These are phyloP conservation scores for Drosophila miranda DNA, from an alignment of 1,140 invertebrate genomes.

Conservation along the genomic window DNA sequence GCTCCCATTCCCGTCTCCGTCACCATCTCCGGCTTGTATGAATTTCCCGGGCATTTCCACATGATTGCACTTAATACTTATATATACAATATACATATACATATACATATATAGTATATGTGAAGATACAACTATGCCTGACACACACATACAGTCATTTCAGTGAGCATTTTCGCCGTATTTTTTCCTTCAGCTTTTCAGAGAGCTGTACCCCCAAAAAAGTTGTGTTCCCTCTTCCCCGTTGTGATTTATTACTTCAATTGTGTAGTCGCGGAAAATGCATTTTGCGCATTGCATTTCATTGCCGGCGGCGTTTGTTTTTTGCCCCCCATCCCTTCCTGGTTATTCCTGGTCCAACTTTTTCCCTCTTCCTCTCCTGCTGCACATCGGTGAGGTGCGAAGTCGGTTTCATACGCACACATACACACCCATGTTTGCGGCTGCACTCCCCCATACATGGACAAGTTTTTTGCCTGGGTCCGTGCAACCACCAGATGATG, in stretches of 20 bases:
- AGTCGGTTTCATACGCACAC: slow-evolving; percentile 60
- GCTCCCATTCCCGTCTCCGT: slow-evolving; percentile 8
- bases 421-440: slow-evolving; percentile 60
- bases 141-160: no score
- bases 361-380: background rate
- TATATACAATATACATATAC: slow-evolving; percentile 24
- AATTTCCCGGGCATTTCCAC: slow-evolving; percentile 72
- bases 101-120: slow-evolving; percentile 2
- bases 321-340: slow-evolving; percentile 8
- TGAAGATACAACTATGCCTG: no score
- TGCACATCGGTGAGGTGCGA: slow-evolving; percentile 59
- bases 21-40: slow-evolving; percentile 37
- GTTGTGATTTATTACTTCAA: slow-evolving; percentile 77
- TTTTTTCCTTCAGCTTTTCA: slow-evolving; percentile 31
- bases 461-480: slow-evolving; percentile 31
- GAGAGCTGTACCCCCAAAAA: slow-evolving; percentile 36
- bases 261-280: slow-evolving; percentile 79
- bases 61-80: slow-evolving; percentile 76
- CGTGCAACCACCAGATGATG: slow-evolving; percentile 23
- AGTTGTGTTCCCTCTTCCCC: slow-evolving; percentile 8
- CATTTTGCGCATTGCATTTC: slow-evolving; percentile 80
- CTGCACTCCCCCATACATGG: slow-evolving; percentile 9
- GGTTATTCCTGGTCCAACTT: background rate
- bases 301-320: slow-evolving; percentile 74
- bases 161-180: slow-evolving; percentile 28